A percentile compares a stretch with the other conserved stretches of the same genome.
These are phyloP conservation scores for Bembecia ichneumoniformis DNA, from an alignment of 2,888 invertebrate genomes.

Conservation along the genomic window DNA sequence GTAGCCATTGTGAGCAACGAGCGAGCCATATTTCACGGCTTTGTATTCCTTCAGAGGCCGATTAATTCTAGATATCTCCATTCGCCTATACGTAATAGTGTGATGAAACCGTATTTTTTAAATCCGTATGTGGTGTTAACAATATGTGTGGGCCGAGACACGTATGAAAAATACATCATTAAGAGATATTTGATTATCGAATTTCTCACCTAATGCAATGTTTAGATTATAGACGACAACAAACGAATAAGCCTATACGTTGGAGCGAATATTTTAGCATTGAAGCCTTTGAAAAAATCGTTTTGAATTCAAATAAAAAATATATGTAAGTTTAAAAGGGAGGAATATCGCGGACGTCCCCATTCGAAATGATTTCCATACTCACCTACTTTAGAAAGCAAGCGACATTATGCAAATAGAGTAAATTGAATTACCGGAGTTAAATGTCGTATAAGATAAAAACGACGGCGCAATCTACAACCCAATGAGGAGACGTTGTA, in stretches of 20 bases:
- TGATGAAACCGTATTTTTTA: slow-evolving; percentile 63
- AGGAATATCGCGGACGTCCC: slow-evolving; percentile 11
- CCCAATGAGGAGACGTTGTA: slow-evolving; percentile 65
- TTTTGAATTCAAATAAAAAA: no score
- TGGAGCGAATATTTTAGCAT: no score
- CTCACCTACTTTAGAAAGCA: slow-evolving; percentile 65
- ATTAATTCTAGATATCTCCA: slow-evolving; percentile 73
- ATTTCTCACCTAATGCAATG: slow-evolving; percentile 4
- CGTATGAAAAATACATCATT: slow-evolving; percentile 23
- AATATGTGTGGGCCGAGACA: slow-evolving; percentile 41
- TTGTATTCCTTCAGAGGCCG: slow-evolving; percentile 64
- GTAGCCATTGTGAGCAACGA: slow-evolving; percentile 70
- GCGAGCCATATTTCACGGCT: slow-evolving; percentile 68
- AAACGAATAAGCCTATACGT: no score
- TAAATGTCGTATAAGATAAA: slow-evolving; percentile 73
- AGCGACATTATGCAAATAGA: slow-evolving; percentile 68
- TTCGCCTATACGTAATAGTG: slow-evolving; percentile 58
- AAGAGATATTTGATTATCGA: slow-evolving; percentile 15
- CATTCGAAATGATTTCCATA: slow-evolving; percentile 48
- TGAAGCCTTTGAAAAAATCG: no score
- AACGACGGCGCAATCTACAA: slow-evolving; percentile 70
- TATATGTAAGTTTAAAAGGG: neutral
- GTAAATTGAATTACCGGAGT: slow-evolving; percentile 73
- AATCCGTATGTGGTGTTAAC: slow-evolving; percentile 40
- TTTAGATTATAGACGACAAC: no score